Percentiles rank a stretch among this genome's conserved stretches.
These are phyloP conservation scores for Hypena proboscidalis DNA, from an alignment of 2,888 invertebrate species.

Conservation along the genomic window DNA sequence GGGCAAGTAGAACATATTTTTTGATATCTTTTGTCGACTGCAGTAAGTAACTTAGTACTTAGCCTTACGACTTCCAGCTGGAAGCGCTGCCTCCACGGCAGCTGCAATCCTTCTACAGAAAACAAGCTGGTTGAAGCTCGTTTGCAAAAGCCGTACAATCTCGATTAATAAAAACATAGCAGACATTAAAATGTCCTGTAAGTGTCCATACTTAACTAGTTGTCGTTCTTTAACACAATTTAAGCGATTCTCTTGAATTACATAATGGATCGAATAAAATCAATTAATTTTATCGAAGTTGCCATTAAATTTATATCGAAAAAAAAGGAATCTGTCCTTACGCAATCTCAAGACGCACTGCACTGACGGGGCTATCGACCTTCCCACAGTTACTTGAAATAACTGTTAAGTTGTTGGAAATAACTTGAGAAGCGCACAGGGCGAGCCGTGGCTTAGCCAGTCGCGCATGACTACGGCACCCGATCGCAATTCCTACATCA, in stretches of 20 bases:
- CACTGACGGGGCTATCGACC: slow-evolving; percentile 80
- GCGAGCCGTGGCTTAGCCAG: slow-evolving; percentile 59
- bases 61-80: too few relatives aligned
- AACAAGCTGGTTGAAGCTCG: too few relatives aligned
- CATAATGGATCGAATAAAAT: background rate
- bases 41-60: too few relatives aligned
- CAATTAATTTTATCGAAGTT: too few relatives aligned
- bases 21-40: too few relatives aligned
- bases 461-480: slow-evolving; percentile 64
- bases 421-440: slow-evolving; percentile 73
- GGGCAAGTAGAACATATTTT: too few relatives aligned
- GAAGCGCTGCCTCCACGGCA: too few relatives aligned
- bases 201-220: background rate
- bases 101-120: too few relatives aligned
- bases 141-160: too few relatives aligned
- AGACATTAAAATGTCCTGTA: too few relatives aligned
- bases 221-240: background rate
- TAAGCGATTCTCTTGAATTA: background rate
- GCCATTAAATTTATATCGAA: too few relatives aligned
- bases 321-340: slow-evolving; percentile 60
- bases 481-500: slow-evolving; percentile 51
- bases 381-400: slow-evolving; percentile 80
- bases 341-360: slow-evolving; percentile 72
- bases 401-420: slow-evolving; percentile 83
- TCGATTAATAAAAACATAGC: too few relatives aligned